Percentiles rank a stretch among this genome's conserved stretches.
phyloP scores from a whole-genome alignment of 2,797 vertebrate species.

The Fundulus diaphanus region DNA sequence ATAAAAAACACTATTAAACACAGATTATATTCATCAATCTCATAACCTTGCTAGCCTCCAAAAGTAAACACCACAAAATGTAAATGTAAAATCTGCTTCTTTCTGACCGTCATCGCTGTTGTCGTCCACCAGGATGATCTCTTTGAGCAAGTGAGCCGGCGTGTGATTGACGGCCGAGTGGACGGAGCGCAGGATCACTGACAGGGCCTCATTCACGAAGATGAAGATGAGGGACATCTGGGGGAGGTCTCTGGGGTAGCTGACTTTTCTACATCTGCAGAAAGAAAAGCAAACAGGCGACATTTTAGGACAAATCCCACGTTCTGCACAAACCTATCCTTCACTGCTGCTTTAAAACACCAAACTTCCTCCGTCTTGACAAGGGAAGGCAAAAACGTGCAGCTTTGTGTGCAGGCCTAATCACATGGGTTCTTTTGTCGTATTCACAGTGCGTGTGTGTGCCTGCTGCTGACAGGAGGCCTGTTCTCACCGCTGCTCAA shows the following conservation, averaged over 20 bases:
- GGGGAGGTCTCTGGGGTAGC: slow-evolving; percentile 90
- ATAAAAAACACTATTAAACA: background rate
- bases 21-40: background rate
- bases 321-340: background rate
- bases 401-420: slow-evolving; percentile 31
- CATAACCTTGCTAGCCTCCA: background rate
- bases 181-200: slow-evolving; percentile 94
- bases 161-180: slow-evolving; percentile 97
- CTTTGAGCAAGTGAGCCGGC: slow-evolving; percentile 92
- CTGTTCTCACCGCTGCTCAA: slow-evolving; percentile 49
- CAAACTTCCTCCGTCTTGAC: slow-evolving; percentile 31
- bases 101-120: slow-evolving; percentile 93
- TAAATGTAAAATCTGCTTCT: background rate
- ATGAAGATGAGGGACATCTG: slow-evolving; percentile 98
- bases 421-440: background rate
- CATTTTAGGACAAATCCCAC: slow-evolving; percentile 4
- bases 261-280: slow-evolving; percentile 91
- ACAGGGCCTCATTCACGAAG: slow-evolving; percentile 97
- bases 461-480: slow-evolving; percentile 26
- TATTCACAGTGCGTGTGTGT: slow-evolving; percentile 3
- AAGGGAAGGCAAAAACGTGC: slow-evolving; percentile 16
- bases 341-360: background rate
- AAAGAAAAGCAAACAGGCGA: slow-evolving; percentile 21
- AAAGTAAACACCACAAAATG: background rate
- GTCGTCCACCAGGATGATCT: slow-evolving; percentile 97